phyloP scores from a whole-genome alignment of 2,797 vertebrate genomes.

The Alcedo quadribrachys region DNA sequence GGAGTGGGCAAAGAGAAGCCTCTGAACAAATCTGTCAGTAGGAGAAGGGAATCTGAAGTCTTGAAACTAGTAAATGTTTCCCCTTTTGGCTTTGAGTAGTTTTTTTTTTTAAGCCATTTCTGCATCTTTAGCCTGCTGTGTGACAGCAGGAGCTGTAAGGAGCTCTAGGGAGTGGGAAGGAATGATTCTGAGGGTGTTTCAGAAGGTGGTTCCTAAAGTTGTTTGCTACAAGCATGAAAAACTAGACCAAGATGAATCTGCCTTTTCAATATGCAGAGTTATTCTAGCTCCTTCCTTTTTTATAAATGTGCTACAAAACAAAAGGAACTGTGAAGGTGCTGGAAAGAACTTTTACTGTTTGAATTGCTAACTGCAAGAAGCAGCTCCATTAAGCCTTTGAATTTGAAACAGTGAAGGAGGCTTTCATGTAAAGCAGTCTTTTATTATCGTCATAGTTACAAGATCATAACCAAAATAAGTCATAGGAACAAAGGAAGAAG shows the following conservation, averaged over 20 bases:
- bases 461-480: background rate
- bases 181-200: constrained; percentile 28
- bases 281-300: background rate
- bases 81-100: background rate
- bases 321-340: background rate
- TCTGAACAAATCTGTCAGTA: background rate
- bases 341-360: background rate
- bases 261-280: background rate
- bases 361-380: background rate
- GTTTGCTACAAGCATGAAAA: background rate
- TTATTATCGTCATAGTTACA: background rate
- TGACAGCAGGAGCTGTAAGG: constrained; percentile 8
- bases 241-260: background rate
- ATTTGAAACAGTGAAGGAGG: background rate
- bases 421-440: background rate
- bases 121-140: background rate
- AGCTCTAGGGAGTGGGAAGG: background rate
- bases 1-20: background rate
- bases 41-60: background rate
- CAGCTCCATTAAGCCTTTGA: background rate
- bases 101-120: background rate
- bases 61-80: background rate
- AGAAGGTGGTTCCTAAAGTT: constrained; percentile 32
- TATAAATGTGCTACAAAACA: background rate
- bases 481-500: background rate